Conservation (phyloP, 2,888 invertebrate genomes). For the Fragum sueziense region DNA sequence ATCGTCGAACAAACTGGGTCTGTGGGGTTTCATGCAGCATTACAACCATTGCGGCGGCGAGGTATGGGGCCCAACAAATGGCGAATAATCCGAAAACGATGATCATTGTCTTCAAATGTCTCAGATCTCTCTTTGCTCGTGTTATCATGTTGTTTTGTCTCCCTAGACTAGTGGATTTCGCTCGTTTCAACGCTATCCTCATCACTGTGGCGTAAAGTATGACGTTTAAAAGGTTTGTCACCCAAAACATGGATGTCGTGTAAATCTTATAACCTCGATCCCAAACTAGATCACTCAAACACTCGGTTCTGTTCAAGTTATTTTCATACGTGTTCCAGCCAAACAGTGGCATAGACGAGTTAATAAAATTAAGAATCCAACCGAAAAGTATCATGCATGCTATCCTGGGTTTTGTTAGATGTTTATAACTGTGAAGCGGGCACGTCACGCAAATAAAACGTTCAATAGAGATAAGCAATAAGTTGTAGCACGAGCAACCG, state of each 20-base stretch:
- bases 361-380: conserved; percentile 15
- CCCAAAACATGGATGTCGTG: conserved; percentile 11
- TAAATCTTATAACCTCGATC: conserved; percentile 13
- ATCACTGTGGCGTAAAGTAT: conserved; percentile 21
- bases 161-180: background rate
- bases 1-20: conserved; percentile 18
- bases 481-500: conserved; percentile 33
- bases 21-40: conserved; percentile 20
- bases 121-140: conserved; percentile 21
- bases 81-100: conserved; percentile 36
- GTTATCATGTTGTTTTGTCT: background rate
- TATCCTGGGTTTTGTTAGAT: conserved; percentile 22
- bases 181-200: conserved; percentile 29
- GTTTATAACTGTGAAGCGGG: conserved; percentile 6
- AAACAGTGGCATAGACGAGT: conserved; percentile 12
- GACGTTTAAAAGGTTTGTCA: conserved; percentile 13
- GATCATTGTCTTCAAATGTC: conserved; percentile 31
- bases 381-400: conserved; percentile 20
- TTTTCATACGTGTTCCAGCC: conserved; percentile 19
- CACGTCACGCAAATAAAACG: conserved; percentile 25
- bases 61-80: conserved; percentile 41
- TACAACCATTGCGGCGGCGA: conserved; percentile 1
- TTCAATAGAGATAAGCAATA: conserved; percentile 42
- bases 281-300: conserved; percentile 14
- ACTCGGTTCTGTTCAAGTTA: background rate